A percentile compares a stretch with the other conserved stretches of the same genome.
Evolutionary conservation across 2,113 vertebrate genomes (phyloP).

Genomic region (Pedionomus torquatus): DNA sequence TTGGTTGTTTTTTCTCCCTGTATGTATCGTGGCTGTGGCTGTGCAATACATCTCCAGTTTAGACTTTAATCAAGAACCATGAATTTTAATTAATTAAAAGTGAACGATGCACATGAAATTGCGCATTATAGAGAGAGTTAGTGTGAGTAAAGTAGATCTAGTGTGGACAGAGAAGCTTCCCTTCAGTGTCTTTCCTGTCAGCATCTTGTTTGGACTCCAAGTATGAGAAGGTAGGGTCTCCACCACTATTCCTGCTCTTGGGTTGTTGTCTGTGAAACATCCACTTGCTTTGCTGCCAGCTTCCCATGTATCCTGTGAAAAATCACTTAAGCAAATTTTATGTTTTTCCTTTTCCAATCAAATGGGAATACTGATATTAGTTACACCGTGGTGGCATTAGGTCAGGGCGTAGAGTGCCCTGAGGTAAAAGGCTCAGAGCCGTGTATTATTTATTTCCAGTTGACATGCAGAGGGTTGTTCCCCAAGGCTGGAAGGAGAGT

Average conservation of each 20-base stretch:
- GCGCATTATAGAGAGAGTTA: not conserved
- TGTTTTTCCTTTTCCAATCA: constrained; percentile 11
- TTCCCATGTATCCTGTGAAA: not conserved
- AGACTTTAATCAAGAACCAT: not conserved
- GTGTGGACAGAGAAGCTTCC: not conserved
- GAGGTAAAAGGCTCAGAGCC: constrained; percentile 20
- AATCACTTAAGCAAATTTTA: constrained; percentile 4
- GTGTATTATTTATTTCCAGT: constrained; percentile 58
- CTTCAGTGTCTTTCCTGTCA: not conserved
- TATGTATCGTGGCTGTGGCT: not conserved
- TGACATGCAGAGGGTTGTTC: not conserved
- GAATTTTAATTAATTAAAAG: constrained; percentile 1
- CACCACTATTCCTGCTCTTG: not conserved
- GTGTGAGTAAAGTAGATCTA: not conserved
- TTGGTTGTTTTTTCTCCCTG: not conserved
- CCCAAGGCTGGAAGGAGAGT: constrained; percentile 3
- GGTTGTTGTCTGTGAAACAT: not conserved
- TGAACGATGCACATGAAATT: not conserved
- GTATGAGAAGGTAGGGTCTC: not conserved
- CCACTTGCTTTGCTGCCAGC: not conserved
- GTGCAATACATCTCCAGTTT: not conserved
- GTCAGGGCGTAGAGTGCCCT: not conserved
- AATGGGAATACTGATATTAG: constrained; percentile 4
- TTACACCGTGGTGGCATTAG: constrained; percentile 6
- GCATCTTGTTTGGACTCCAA: not conserved